Base-by-base conservation (phyloP, 1,140 invertebrate species). In the Caenorhabditis briggsae region DNA sequence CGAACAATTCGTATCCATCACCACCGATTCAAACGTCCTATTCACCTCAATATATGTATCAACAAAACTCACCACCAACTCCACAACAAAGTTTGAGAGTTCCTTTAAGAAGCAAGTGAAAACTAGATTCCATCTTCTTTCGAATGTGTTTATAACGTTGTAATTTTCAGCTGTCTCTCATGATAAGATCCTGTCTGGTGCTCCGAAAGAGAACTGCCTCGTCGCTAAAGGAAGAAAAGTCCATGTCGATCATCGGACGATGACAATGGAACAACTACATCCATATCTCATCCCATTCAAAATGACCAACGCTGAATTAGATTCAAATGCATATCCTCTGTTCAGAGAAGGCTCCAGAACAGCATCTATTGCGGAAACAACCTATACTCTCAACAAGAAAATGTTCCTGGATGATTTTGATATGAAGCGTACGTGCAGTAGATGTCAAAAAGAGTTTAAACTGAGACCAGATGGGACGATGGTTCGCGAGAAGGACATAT, bases 401-500 rank as follows among this genome's bases (percentile, higher is more conserved):
- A 23, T 78, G 46, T 78, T 78, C 46, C 11, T 78, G 18, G 46
- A 78, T 12, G 70, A 78, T 20, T 78, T 25, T 50, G 88, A 89
- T 56, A 7, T 87, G 33, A 25, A n/a, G 3, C 84, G 88, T 12
- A 82, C 50, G 0, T 89, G 88, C 58, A 55, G 82, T 46, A 48
- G 88, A 50, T 89, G 88, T 56, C 61, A 64, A 16, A 89, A 83
- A n/a, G 88, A 89, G 25, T 89, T 83, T 41, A 5, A 41, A 23
- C 43, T 89, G 6, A 89, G 74, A 6, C 46, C 41, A 2, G 33
- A 86, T 56, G 87, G 84, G 41, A 61, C 41, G 5, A 78, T 88
- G n/a, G 56, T 83, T 6, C 43, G 46, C 6, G 59, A 50, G n/a
- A 82, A 58, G 14, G 86, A 96, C 82, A 92, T 94, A 23, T 97